Conservation (phyloP, 2,113 vertebrate genomes). For the Egretta garzetta region DNA sequence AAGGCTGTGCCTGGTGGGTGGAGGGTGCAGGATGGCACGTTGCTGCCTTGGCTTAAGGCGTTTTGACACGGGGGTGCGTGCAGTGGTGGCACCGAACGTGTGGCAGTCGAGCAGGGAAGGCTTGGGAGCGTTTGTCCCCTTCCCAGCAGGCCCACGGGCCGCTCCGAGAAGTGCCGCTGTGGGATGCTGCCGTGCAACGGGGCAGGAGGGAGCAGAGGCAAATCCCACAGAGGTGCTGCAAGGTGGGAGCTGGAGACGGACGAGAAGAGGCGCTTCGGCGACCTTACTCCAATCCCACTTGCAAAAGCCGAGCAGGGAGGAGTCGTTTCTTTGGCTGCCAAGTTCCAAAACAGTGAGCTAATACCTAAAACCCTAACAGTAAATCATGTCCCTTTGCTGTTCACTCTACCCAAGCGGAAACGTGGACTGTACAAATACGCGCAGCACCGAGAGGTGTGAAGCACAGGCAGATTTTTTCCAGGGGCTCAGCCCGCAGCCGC, state of each 20-base stretch:
- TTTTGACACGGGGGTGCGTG: rapidly evolving
- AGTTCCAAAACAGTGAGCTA: background rate
- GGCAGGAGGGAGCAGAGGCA: background rate
- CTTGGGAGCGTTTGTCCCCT: rapidly evolving
- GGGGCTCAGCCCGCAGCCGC: background rate
- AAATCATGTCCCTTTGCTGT: background rate
- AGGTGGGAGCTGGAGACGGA: background rate
- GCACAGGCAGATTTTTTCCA: background rate
- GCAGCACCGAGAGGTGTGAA: background rate
- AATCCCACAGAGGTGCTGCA: background rate
- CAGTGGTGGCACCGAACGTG: rapidly evolving
- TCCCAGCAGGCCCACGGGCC: background rate
- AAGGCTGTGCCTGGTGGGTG: background rate
- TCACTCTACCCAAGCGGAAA: background rate
- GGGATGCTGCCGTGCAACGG: background rate
- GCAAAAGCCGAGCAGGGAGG: background rate
- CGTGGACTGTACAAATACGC: rapidly evolving
- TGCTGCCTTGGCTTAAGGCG: no score
- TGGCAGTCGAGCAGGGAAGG: background rate
- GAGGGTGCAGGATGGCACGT: background rate
- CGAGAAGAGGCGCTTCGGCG: rapidly evolving
- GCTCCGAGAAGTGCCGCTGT: rapidly evolving
- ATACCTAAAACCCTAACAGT: background rate
- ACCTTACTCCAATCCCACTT: background rate
- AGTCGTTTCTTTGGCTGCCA: background rate